Conservation (phyloP, 1,140 invertebrate genomes). For the Aphis gossypii region DNA sequence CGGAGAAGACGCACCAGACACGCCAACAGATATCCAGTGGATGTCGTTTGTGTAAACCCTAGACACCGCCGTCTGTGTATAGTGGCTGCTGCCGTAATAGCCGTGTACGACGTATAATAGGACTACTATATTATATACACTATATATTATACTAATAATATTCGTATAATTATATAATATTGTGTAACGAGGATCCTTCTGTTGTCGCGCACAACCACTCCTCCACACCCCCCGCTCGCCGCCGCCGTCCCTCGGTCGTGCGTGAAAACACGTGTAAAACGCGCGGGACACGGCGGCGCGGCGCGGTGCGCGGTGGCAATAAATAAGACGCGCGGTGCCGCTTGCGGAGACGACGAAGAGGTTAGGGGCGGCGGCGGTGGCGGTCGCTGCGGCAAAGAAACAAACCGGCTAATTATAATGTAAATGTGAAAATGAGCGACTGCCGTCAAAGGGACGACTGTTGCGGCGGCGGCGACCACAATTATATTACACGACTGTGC, state of each 20-base stretch:
- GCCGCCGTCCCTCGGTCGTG: background rate
- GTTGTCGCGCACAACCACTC: background rate
- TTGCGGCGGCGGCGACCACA: constrained; percentile 26
- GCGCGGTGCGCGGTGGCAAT: background rate
- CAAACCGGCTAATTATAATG: constrained; percentile 52
- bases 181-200: constrained; percentile 11
- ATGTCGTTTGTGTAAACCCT: constrained; percentile 40
- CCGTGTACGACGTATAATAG: background rate
- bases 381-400: constrained; percentile 13
- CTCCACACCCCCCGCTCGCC: background rate
- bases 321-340: background rate
- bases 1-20: background rate
- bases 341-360: background rate
- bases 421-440: constrained; percentile 52
- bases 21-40: background rate
- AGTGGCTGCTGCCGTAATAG: background rate
- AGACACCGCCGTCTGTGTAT: background rate
- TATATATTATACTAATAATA: background rate
- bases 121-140: too few relatives aligned
- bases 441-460: constrained; percentile 42
- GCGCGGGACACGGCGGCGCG: background rate
- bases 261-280: constrained; percentile 51
- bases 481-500: constrained; percentile 42
- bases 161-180: constrained; percentile 18
- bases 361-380: background rate